phyloP scores from a whole-genome alignment of 2,113 vertebrate genomes.

The Zosterops hypoxanthus region DNA sequence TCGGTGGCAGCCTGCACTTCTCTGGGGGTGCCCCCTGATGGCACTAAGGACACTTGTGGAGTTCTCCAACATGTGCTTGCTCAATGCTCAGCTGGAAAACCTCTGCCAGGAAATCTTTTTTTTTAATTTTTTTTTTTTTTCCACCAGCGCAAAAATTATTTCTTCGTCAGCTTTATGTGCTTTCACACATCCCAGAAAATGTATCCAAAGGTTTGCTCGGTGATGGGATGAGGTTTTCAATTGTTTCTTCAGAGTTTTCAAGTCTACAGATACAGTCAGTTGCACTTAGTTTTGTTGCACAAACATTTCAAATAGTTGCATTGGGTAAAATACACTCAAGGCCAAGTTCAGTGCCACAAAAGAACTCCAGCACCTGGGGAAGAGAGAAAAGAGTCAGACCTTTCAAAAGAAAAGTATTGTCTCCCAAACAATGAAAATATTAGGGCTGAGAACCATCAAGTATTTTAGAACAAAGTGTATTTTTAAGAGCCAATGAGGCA shows the following conservation, averaged over 20 bases:
- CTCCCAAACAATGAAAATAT: not conserved
- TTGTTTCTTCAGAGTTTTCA: slow-evolving; percentile 14
- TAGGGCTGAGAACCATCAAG: not conserved
- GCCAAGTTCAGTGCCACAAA: slow-evolving; percentile 21
- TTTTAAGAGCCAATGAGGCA: not conserved
- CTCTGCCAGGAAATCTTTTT: not conserved
- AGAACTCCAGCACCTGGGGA: slow-evolving; percentile 39
- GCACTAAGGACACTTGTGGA: slow-evolving; percentile 71
- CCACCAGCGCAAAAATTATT: not conserved
- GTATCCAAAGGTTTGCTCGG: not conserved
- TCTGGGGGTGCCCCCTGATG: slow-evolving; percentile 9
- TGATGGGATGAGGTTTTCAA: not conserved
- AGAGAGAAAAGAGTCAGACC: not conserved
- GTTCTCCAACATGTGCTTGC: slow-evolving; percentile 32
- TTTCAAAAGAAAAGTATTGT: not conserved
- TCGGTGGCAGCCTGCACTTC: not conserved
- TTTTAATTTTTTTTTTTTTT: not conserved
- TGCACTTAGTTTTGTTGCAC: slow-evolving; percentile 20
- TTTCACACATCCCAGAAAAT: not conserved
- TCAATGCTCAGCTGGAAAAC: not conserved
- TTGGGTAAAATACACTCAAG: not conserved
- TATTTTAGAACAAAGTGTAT: not conserved
- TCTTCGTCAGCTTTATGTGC: not conserved
- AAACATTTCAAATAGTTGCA: slow-evolving; percentile 26
- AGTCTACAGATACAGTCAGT: slow-evolving; percentile 25